Base-by-base conservation (phyloP, 2,888 invertebrate species). In the Vesta saturnalis region DNA sequence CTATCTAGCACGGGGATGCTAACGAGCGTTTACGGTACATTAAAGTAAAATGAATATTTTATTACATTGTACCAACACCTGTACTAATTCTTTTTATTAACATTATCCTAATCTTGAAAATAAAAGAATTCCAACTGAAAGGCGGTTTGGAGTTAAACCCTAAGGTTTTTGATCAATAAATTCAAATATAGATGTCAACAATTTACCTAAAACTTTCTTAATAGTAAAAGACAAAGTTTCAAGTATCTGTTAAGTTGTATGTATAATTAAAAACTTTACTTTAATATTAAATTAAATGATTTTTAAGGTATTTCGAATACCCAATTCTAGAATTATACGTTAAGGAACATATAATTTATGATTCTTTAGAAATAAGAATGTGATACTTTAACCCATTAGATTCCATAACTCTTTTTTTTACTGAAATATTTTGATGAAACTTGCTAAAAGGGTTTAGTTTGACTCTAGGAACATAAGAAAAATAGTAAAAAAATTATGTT, bases 1-100 rank as follows among this genome's bases (percentile, higher is more conserved):
- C 56, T 75, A 74, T 74, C 74, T 76, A 76, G 74, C 73, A 71
- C 69, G 66, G 63, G 60, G 70, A 70, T 72, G 75, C 70, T 72
- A 73, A 73, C 72, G 73, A 73, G 69, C 67, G 64, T 63, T 63
- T 66, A 65, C 62, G 64, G 65, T 64, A 69, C 62, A 62, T 69
- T 65, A 68, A 74, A 72, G 67, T 65, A 74, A 74, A 73, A 69
- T 67, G 70, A 70, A 62, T 69, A 64, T 60, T 68, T 68, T 64
- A 64, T 67, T 64, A 52, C 55, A 39, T 62, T 62, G 39, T 71
- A 21, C 59, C 60, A 63, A 69, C 74, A 74, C 72, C 71, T 74
- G 74, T 72, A 71, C 66, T 63, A 65, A 60, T 59, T 70, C 64
- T 67, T 57, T 49, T 57, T 19, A 47, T 66, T 23, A 59, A 56